Evolutionary conservation across 1,140 invertebrate species (phyloP).

Genomic region (Heliconius hermathena): DNA sequence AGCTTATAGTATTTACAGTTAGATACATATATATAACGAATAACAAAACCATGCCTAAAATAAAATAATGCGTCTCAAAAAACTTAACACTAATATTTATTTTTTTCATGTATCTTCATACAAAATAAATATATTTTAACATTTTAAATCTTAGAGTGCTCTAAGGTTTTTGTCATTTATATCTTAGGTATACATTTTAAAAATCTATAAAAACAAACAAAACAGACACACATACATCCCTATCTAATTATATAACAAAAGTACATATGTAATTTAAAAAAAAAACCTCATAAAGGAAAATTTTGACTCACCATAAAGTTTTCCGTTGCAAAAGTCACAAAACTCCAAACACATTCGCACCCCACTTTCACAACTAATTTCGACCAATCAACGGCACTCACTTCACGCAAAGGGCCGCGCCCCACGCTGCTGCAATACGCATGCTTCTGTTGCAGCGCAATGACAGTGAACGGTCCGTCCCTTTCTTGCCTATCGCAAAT

Average conservation of each 20-base stretch:
- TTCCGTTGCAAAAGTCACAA: conserved; percentile 62
- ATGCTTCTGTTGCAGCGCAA: conserved; percentile 62
- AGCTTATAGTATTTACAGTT: too few species aligned
- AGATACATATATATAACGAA: too few species aligned
- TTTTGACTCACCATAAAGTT: conserved; percentile 67
- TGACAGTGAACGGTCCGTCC: conserved; percentile 48
- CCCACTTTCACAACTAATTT: conserved; percentile 57
- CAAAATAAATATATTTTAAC: too few species aligned
- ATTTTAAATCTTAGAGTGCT: too few species aligned
- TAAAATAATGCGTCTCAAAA: too few species aligned
- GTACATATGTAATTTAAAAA: background rate
- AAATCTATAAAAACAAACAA: too few species aligned
- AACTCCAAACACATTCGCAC: conserved; percentile 57
- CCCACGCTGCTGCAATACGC: conserved; percentile 67
- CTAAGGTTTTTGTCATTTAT: too few species aligned
- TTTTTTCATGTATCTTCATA: too few species aligned
- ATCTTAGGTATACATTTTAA: too few species aligned
- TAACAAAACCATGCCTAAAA: too few species aligned
- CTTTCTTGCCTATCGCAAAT: conserved; percentile 50
- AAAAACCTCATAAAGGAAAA: conserved; percentile 45
- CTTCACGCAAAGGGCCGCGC: conserved; percentile 59
- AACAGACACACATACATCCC: too few species aligned
- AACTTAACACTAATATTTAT: too few species aligned
- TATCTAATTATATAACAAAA: background rate
- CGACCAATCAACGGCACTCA: conserved; percentile 57